Base-by-base conservation (phyloP, 2,888 invertebrate genomes). In the Euplagia quadripunctaria region DNA sequence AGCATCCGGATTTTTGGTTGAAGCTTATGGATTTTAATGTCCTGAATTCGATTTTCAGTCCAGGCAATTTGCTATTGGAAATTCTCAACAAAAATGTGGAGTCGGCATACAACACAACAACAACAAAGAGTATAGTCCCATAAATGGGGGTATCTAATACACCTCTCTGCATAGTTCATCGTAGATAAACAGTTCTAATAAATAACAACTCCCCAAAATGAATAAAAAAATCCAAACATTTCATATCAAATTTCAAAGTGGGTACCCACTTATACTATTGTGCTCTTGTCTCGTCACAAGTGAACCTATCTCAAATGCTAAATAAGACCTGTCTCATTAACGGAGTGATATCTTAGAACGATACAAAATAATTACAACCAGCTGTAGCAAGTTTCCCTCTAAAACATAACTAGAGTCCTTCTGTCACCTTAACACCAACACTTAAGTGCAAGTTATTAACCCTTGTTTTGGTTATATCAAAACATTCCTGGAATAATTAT, bases 401-500 rank as follows among this genome's bases (percentile, higher is more conserved):
- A 87, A 88, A 88, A 83, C 88, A 90, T 90, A 89, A 88, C 89
- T 87, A 82, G 76, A 88, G 86, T 88, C 88, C 87, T 88, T 86
- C 87, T 89, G 88, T 86, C 88, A 90, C 90, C 91, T 92, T 92
- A 91, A 90, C 90, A 89, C 86, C 87, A 86, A 87, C 85, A 87
- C 86, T 90, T 90, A 87, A 88, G 85, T 86, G 88, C 85, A 87
- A 91, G 89, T 90, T 90, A 92, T 91, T 90, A 85, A 80, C 86
- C 88, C 90, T 90, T 93, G 92, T 93, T 94, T 93, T 90, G 92
- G 92, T 92, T 91, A 91, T 93, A 93, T 94, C 94, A 95, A 94
- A 93, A 93, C 92, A 94, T 94, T 94, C 94, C 91, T 89, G 87
- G 91, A 92, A 93, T 94, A 91, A 93, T 93, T 93, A 94, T 94